These are phyloP conservation scores for Salvelinus fontinalis DNA, from an alignment of 2,113 vertebrate species.

Conservation along the genomic window DNA sequence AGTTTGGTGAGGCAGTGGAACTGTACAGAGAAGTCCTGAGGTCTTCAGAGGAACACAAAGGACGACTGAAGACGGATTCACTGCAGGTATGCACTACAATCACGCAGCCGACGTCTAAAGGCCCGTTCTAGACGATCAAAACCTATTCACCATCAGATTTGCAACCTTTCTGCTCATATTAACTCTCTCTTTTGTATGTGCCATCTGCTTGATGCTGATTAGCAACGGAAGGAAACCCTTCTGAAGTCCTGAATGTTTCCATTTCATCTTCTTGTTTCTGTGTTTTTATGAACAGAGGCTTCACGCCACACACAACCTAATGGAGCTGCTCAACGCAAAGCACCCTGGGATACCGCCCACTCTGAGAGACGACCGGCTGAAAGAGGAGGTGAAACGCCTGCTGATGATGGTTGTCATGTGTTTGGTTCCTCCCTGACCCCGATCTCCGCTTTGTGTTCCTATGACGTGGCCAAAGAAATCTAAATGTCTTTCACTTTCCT, in stretches of 20 bases:
- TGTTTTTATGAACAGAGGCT: conserved; percentile 79
- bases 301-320: conserved; percentile 95
- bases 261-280: conserved; percentile 1
- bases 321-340: conserved; percentile 88
- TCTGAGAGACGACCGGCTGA: conserved; percentile 87
- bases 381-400: conserved; percentile 84
- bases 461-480: neutral
- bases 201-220: neutral
- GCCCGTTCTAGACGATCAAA: no score
- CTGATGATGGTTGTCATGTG: neutral
- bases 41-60: conserved; percentile 98
- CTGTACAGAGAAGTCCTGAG: conserved; percentile 93
- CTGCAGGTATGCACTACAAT: conserved; percentile 80
- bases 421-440: neutral
- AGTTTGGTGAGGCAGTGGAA: conserved; percentile 83
- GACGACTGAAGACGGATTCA: conserved; percentile 93
- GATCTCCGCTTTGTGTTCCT: neutral
- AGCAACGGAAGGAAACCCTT: neutral
- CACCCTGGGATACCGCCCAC: conserved; percentile 93
- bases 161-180: no score
- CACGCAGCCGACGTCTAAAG: neutral
- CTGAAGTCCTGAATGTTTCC: no score
- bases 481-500: no score
- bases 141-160: no score
- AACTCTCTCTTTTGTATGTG: neutral